Conservation (phyloP, 2,888 invertebrate species). For the Apamea epomidion region DNA sequence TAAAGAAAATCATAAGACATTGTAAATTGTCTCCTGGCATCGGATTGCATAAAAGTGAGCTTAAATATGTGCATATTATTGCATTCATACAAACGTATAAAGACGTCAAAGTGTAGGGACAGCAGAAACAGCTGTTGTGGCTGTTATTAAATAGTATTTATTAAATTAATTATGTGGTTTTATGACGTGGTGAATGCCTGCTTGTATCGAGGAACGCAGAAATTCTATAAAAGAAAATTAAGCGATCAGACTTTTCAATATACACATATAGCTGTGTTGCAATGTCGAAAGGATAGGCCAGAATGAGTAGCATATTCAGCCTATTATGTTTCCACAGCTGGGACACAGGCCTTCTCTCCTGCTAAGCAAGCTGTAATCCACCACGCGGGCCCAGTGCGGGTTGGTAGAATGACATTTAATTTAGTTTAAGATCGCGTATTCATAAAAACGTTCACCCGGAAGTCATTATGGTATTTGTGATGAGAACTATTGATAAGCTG, state of each 20-base stretch:
- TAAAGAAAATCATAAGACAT: constrained; percentile 82
- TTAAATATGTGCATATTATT: constrained; percentile 89
- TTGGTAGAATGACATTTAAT: no score
- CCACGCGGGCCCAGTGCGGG: no score
- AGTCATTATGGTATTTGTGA: neutral
- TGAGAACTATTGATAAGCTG: neutral
- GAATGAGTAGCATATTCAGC: neutral
- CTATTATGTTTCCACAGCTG: no score
- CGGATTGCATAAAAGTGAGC: constrained; percentile 84
- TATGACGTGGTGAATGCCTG: neutral
- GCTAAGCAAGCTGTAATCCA: no score
- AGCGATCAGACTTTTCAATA: neutral
- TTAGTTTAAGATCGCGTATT: neutral
- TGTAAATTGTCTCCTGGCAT: constrained; percentile 83
- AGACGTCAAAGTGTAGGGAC: constrained; percentile 85
- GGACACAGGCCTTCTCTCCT: no score
- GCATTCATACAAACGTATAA: constrained; percentile 85
- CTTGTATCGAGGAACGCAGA: neutral
- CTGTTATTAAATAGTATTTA: constrained; percentile 23
- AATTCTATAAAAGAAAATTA: neutral
- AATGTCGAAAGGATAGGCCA: neutral
- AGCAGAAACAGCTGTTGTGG: constrained; percentile 57
- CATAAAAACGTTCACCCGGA: neutral
- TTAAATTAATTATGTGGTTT: neutral
- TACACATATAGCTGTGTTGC: neutral